Evolutionary conservation across 2,113 vertebrate species (phyloP).

Genomic region (Mesitornis unicolor): DNA sequence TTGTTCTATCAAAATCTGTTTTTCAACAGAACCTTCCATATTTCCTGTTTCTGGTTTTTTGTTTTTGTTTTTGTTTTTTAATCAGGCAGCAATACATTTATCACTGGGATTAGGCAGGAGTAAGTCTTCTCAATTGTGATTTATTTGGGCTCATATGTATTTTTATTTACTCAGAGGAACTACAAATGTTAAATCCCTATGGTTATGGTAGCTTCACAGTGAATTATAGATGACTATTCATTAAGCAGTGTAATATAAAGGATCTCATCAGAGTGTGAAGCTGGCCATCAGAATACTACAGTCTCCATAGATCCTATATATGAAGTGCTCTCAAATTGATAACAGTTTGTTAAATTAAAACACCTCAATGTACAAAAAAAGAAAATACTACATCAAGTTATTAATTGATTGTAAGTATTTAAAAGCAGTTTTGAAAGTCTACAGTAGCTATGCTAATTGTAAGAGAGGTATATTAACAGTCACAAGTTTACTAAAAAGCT

Average conservation of each 20-base stretch:
- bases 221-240: conserved; percentile 10
- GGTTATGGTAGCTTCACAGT: conserved; percentile 6
- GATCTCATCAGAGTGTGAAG: background rate
- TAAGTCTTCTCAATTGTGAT: background rate
- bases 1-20: background rate
- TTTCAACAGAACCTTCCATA: background rate
- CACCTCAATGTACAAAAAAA: background rate
- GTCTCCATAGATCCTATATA: background rate
- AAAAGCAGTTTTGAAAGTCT: background rate
- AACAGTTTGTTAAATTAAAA: conserved; percentile 6
- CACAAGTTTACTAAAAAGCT: background rate
- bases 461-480: background rate
- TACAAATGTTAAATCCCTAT: conserved; percentile 8
- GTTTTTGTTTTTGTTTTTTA: background rate
- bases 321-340: background rate
- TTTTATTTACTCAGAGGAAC: conserved; percentile 5
- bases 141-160: background rate
- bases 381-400: background rate
- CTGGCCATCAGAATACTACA: background rate
- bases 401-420: background rate
- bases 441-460: background rate
- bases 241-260: background rate
- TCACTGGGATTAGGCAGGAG: background rate
- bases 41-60: background rate
- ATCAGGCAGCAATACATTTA: background rate